phyloP scores from a whole-genome alignment of 2,113 vertebrate species.

The Megaleporinus macrocephalus region DNA sequence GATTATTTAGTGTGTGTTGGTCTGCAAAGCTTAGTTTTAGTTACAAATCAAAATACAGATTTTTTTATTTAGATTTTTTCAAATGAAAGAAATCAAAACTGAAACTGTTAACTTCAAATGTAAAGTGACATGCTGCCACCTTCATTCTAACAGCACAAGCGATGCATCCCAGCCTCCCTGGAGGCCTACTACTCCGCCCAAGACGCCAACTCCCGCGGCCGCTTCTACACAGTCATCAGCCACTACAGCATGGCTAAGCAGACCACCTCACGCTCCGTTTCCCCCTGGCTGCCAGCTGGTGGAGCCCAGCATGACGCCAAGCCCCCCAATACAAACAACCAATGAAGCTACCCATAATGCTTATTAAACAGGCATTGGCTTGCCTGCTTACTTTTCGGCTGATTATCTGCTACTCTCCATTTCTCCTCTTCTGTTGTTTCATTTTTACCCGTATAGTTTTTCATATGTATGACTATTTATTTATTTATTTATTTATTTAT shows the following conservation, averaged over 20 bases:
- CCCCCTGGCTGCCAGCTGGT: constrained; percentile 92
- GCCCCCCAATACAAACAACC: constrained; percentile 86
- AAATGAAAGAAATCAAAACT: neutral
- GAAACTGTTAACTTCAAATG: neutral
- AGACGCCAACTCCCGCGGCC: constrained; percentile 91
- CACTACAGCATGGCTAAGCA: constrained; percentile 99
- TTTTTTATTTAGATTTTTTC: no score
- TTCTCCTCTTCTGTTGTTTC: constrained; percentile 31
- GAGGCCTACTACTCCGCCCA: constrained; percentile 96
- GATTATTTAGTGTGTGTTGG: no score
- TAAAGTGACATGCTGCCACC: neutral
- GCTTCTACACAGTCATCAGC: constrained; percentile 99
- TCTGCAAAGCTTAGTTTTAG: no score
- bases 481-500: constrained; percentile 18
- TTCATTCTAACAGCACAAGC: constrained; percentile 85
- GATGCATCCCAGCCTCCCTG: constrained; percentile 95
- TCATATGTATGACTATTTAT: neutral
- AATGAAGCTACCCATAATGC: constrained; percentile 73
- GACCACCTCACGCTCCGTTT: constrained; percentile 92
- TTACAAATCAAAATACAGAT: no score
- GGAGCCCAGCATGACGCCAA: constrained; percentile 86
- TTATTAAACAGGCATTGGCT: constrained; percentile 11
- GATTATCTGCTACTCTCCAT: constrained; percentile 23
- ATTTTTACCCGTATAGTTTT: constrained; percentile 46
- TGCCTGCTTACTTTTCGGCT: neutral